These are phyloP conservation scores for Epizoanthus illoricatus DNA, from an alignment of 92 coral and sea anemone species.

Conservation along the genomic window DNA sequence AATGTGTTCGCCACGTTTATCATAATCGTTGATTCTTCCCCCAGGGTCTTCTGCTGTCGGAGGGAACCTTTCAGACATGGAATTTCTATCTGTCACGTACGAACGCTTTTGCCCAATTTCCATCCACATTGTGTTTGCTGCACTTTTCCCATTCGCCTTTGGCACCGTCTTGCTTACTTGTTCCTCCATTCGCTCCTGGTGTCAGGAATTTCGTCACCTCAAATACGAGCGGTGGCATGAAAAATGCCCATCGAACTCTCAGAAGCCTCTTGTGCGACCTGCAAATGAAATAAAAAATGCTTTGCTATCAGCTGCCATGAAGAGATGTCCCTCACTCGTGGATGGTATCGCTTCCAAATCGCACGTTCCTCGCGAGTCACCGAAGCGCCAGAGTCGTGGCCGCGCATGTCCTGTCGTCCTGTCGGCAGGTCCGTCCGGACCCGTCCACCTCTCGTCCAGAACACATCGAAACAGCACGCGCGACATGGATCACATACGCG, in stretches of 20 bases:
- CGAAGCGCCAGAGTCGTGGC: not conserved
- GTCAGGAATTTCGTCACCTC: not conserved
- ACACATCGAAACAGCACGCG: not conserved
- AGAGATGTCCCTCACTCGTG: not conserved
- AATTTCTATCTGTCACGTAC: no score
- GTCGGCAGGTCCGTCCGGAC: not conserved
- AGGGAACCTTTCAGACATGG: no score
- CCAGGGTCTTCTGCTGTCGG: no score
- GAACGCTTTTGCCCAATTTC: no score
- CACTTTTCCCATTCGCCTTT: no score
- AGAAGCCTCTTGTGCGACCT: not conserved
- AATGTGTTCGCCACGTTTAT: no score
- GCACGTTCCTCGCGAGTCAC: not conserved
- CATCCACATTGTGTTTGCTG: no score
- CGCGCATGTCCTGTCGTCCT: conserved; percentile 11
- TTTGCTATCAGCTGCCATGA: not conserved
- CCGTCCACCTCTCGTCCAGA: not conserved
- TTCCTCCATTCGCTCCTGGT: not conserved
- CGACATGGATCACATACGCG: conserved; percentile 18
- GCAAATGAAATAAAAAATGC: not conserved
- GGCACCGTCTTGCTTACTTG: not conserved
- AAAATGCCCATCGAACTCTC: conserved; percentile 19
- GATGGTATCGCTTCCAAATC: not conserved
- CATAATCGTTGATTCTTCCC: no score
- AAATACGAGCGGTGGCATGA: conserved; percentile 17